Evolutionary conservation across 2,113 vertebrate species (phyloP), one percentile per base, ranked within the genome.

Genomic region (Andinoacara biseriatus): DNA sequence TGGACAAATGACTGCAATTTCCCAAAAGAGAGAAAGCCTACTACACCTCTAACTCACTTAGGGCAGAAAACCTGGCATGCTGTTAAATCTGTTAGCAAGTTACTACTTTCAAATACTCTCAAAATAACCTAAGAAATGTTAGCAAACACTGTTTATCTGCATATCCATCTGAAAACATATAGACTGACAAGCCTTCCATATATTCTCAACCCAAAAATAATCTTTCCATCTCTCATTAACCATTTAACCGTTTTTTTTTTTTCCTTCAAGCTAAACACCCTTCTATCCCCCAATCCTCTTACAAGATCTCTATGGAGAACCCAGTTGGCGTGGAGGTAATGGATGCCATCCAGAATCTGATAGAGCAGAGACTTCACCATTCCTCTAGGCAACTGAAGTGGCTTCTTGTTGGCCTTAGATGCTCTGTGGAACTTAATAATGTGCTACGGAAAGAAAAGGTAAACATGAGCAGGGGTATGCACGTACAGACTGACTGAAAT

Each of bases 391-490:
- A 99, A 96, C 95, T 99, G 98, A 95, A 99, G 97, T 82, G 98
- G 98, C 94, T 99, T 99, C 96, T 99, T 99, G 94, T 99, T 99
- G 95, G 98, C 98, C 95, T 99, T 99, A 94, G 98, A 99, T 86
- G 98, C 98, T 97, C 98, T 97, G 96, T 99, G 98, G 96, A 99
- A 99, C 95, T 99, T 99, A 94, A 99, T 99, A 95, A 99, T 99
- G 95, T 99, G 98, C 98, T 99, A 94, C 75, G 94, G 95, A 92
- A 86, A 93, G 92, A 94, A 46, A 87, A 87, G 56, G 86, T 11
- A 78, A 82, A 83, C 13, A 52, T 67, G n/a, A 85, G 52, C 22
- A 49, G 69, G 14, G 22, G 22, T 57, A 11, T 40, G 43, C 14
- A 13, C 10, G 0, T n/a, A 52, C 38, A 81, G 52, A 29, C 15